A percentile compares a stretch with the other conserved stretches of the same genome.
Evolutionary conservation across 2,113 vertebrate genomes (phyloP).

Genomic region (Sphaerodactylus townsendi): DNA sequence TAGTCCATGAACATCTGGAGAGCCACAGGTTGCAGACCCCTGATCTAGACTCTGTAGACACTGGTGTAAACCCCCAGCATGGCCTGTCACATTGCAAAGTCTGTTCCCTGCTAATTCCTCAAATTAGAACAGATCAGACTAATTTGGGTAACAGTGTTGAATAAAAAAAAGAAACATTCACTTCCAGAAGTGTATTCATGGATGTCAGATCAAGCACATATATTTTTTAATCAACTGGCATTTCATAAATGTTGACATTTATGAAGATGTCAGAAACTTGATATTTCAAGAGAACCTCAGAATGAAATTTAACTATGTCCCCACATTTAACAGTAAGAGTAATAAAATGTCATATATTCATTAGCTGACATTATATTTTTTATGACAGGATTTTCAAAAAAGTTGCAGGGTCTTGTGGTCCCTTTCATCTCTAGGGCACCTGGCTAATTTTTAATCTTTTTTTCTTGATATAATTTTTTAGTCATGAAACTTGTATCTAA

Average conservation of each 20-base stretch:
- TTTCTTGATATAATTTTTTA: background rate
- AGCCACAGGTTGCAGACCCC: too few relatives aligned
- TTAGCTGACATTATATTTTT: constrained; percentile 1
- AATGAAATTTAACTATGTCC: background rate
- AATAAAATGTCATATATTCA: constrained; percentile 7
- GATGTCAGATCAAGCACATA: background rate
- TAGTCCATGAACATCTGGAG: too few relatives aligned
- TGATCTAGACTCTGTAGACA: too few relatives aligned
- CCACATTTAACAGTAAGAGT: background rate
- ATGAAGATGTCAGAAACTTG: background rate
- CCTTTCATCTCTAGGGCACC: background rate
- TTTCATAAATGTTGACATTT: background rate
- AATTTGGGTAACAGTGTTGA: too few relatives aligned
- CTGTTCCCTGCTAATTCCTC: too few relatives aligned
- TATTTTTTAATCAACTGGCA: background rate
- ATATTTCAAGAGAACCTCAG: constrained; percentile 2
- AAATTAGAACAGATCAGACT: too few relatives aligned
- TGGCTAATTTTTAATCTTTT: background rate
- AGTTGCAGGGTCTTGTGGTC: background rate
- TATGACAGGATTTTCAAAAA: constrained; percentile 7
- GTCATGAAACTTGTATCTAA: background rate
- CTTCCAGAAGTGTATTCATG: background rate
- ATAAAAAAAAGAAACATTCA: background rate
- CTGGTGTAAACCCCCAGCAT: too few relatives aligned
- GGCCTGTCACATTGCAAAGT: too few relatives aligned